These are phyloP conservation scores for Rynchops niger DNA, from an alignment of 2,113 vertebrate genomes.

Conservation along the genomic window DNA sequence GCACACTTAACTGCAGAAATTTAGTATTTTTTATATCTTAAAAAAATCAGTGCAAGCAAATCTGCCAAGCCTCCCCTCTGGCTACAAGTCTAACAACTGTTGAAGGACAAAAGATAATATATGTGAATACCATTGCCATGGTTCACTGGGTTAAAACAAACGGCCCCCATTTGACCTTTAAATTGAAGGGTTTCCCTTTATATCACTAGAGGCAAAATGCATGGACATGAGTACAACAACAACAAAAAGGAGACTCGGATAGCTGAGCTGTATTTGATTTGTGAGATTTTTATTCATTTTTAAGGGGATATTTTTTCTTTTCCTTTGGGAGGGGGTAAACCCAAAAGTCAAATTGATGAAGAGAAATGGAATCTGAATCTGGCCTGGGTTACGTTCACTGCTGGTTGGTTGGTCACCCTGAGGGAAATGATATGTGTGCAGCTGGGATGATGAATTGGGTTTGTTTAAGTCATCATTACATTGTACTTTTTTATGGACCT, in stretches of 20 bases:
- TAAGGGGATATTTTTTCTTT: conserved; percentile 47
- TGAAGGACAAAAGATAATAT: conserved; percentile 77
- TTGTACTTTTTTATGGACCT: conserved; percentile 86
- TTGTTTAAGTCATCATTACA: conserved; percentile 91
- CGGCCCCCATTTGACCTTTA: conserved; percentile 75
- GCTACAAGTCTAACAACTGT: conserved; percentile 78
- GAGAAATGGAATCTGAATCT: conserved; percentile 63
- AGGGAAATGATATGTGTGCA: conserved; percentile 75
- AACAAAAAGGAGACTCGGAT: neutral
- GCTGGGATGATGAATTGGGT: conserved; percentile 86
- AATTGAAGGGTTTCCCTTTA: conserved; percentile 73
- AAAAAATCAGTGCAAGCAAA: conserved; percentile 49
- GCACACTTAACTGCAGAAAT: conserved; percentile 41
- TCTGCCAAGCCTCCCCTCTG: conserved; percentile 56
- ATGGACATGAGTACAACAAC: conserved; percentile 57
- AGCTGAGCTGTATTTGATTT: conserved; percentile 57
- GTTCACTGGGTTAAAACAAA: conserved; percentile 76
- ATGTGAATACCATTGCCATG: conserved; percentile 72
- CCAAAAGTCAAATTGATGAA: conserved; percentile 69
- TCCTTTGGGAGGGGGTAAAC: conserved; percentile 11
- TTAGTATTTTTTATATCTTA: conserved; percentile 45
- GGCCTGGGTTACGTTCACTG: conserved; percentile 49
- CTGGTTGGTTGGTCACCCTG: conserved; percentile 77
- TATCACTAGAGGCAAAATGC: conserved; percentile 63
- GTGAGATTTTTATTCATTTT: conserved; percentile 64